phyloP scores from a whole-genome alignment of 2,797 vertebrate genomes.

The Danio kyathit region DNA sequence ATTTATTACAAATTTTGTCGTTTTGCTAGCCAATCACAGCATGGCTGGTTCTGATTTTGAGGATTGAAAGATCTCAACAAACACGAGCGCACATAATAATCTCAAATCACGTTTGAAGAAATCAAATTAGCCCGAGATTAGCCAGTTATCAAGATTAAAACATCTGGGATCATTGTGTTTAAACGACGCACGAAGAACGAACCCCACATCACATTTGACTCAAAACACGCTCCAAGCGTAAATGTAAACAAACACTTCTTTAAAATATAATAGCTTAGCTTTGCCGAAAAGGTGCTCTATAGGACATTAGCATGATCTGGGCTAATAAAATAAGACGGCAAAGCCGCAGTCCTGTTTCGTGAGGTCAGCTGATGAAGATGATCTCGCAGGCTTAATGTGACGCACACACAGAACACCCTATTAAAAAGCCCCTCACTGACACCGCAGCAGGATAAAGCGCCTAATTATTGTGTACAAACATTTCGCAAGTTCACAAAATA shows the following conservation, averaged over 20 bases:
- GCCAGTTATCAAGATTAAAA: too few relatives aligned
- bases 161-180: too few relatives aligned
- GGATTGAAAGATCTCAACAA: too few relatives aligned
- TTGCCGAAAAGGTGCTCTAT: background rate
- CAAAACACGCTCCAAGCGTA: background rate
- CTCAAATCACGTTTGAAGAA: too few relatives aligned
- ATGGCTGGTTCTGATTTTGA: too few relatives aligned
- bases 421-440: conserved; percentile 18
- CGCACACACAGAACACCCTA: conserved; percentile 1
- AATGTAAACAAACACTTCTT: conserved; percentile 24
- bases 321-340: background rate
- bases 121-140: too few relatives aligned
- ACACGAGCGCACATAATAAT: too few relatives aligned
- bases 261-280: background rate
- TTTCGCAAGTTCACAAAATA: background rate
- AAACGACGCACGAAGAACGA: too few relatives aligned
- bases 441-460: background rate
- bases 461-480: conserved; percentile 17
- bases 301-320: background rate
- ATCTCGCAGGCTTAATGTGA: conserved; percentile 5
- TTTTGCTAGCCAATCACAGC: too few relatives aligned
- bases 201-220: background rate
- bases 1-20: too few relatives aligned
- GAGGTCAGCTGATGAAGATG: background rate
- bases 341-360: conserved; percentile 12